These are phyloP conservation scores for Cygnus buccinator DNA, from an alignment of 2,113 vertebrate genomes.

Conservation along the genomic window DNA sequence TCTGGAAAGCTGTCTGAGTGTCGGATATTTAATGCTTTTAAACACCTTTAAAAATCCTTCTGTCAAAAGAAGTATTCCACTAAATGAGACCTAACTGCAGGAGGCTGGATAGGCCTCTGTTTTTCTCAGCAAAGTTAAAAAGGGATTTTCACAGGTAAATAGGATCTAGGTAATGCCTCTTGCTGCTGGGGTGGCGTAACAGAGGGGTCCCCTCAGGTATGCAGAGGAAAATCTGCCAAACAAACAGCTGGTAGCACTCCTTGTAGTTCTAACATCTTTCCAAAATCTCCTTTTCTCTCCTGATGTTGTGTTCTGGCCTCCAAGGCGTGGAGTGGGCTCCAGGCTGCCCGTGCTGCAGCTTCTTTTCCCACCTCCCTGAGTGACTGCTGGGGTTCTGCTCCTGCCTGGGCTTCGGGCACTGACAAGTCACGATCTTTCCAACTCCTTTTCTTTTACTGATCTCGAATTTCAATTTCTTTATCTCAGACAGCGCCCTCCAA, in stretches of 20 bases:
- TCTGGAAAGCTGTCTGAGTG: background rate
- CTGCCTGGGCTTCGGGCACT: background rate
- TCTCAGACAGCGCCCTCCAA: background rate
- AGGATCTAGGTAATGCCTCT: background rate
- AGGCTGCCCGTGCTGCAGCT: background rate
- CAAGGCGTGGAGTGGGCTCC: background rate
- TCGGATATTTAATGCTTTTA: background rate
- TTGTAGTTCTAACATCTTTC: background rate
- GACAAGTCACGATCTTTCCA: background rate
- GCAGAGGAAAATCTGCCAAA: background rate
- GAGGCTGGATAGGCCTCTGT: background rate
- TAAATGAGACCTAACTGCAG: background rate
- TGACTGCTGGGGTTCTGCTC: background rate
- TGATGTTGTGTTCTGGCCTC: accelerated
- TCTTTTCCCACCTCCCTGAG: background rate
- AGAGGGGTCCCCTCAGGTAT: background rate
- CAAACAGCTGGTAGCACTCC: background rate
- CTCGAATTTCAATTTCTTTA: background rate
- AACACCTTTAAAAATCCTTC: background rate
- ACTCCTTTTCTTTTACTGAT: background rate
- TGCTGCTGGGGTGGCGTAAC: background rate
- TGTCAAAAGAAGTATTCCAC: background rate
- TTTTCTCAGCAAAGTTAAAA: background rate
- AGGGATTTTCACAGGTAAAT: background rate
- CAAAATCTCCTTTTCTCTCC: background rate